These are phyloP conservation scores for Oncorhynchus clarkii DNA, from an alignment of 2,113 vertebrate genomes.

Conservation along the genomic window DNA sequence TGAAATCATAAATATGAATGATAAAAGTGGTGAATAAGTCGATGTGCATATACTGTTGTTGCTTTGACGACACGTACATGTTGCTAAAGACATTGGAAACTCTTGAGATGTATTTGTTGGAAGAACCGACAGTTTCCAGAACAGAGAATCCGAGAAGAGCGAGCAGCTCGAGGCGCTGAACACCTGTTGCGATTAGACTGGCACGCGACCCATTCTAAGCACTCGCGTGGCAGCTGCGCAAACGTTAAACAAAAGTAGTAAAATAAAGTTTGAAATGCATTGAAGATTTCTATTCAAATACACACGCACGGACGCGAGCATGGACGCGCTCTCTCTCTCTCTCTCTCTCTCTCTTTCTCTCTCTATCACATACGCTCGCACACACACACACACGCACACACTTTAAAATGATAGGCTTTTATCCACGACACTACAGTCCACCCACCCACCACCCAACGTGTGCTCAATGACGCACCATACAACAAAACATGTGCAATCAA, in stretches of 20 bases:
- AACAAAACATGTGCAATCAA: too few relatives aligned
- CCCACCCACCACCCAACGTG: too few relatives aligned
- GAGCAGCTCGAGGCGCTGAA: slow-evolving; percentile 47
- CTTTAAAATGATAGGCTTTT: too few relatives aligned
- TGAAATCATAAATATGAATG: too few relatives aligned
- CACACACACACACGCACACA: neutral
- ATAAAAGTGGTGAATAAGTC: too few relatives aligned
- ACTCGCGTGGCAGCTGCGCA: slow-evolving; percentile 67
- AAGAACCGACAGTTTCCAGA: neutral
- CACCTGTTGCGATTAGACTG: slow-evolving; percentile 70
- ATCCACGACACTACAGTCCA: too few relatives aligned
- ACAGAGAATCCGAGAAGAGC: slow-evolving; percentile 17
- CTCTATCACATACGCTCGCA: slow-evolving; percentile 46
- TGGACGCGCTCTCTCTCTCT: neutral
- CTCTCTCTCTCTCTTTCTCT: slow-evolving; percentile 39
- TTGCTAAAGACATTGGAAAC: neutral
- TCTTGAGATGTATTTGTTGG: neutral
- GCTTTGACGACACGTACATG: too few relatives aligned
- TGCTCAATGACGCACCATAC: too few relatives aligned
- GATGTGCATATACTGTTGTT: too few relatives aligned
- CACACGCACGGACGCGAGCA: neutral
- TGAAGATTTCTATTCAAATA: slow-evolving; percentile 19
- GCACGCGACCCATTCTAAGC: slow-evolving; percentile 62
- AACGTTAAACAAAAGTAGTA: slow-evolving; percentile 66
- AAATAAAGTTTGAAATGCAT: slow-evolving; percentile 68